A percentile compares a stretch with the other conserved stretches of the same genome.
Evolutionary conservation across 2,797 vertebrate genomes (phyloP).

Genomic region (Sebastes iracundus): DNA sequence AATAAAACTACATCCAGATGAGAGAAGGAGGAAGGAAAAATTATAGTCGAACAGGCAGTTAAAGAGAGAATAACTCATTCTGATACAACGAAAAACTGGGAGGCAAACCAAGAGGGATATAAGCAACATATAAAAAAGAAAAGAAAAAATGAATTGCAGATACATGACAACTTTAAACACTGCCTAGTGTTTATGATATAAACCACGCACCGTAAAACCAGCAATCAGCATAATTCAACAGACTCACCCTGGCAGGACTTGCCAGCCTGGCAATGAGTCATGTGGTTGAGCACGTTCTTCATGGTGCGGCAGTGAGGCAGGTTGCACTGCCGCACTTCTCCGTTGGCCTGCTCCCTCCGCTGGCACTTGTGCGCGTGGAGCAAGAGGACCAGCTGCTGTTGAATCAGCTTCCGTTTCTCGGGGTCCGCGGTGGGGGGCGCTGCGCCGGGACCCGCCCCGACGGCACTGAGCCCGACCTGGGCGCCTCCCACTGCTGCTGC

Average conservation of each 20-base stretch:
- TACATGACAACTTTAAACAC: conserved; percentile 22
- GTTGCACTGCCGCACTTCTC: conserved; percentile 94
- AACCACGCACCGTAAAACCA: conserved; percentile 14
- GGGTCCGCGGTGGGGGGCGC: conserved; percentile 95
- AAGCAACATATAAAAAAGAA: conserved; percentile 2
- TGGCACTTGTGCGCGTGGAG: conserved; percentile 98
- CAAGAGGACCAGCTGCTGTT: conserved; percentile 96
- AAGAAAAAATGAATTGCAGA: conserved; percentile 5
- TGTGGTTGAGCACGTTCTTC: conserved; percentile 99
- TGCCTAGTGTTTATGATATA: conserved; percentile 12
- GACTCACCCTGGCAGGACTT: conserved; percentile 97
- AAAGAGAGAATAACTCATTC: conserved; percentile 22
- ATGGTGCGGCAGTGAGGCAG: conserved; percentile 98
- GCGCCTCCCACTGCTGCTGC: conserved; percentile 61
- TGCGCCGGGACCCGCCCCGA: conserved; percentile 83
- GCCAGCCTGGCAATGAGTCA: conserved; percentile 98
- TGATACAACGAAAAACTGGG: conserved; percentile 12
- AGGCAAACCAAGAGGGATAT: conserved; percentile 12
- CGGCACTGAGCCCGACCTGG: conserved; percentile 78
- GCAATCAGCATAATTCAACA: conserved; percentile 23
- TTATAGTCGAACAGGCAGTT: conserved; percentile 7
- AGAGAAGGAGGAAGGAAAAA: conserved; percentile 1
- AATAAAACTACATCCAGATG: conserved; percentile 46
- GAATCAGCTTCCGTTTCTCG: conserved; percentile 97
- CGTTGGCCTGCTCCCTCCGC: conserved; percentile 94